phyloP scores from a whole-genome alignment of 2,888 invertebrate species.

The Hermaeophaga mercurialis region DNA sequence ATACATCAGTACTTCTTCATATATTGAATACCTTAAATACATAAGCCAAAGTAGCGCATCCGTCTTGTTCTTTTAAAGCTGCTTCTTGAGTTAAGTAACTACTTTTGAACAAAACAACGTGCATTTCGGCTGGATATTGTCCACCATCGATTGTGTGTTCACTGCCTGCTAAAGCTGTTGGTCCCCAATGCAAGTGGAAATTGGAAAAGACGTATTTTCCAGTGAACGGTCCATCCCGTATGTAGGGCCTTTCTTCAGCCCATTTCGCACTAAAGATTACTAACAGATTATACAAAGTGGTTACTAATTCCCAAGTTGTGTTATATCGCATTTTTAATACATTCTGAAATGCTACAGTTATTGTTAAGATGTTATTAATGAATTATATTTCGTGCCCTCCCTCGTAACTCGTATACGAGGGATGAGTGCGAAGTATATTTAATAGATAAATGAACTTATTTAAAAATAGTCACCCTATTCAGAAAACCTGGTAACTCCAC shows the following conservation, averaged over 20 bases:
- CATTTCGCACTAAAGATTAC: conserved; percentile 69
- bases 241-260: conserved; percentile 64
- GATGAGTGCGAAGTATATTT: too few relatives aligned
- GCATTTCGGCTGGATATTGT: conserved; percentile 68
- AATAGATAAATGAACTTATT: too few relatives aligned
- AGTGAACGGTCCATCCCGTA: conserved; percentile 65
- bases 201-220: conserved; percentile 69
- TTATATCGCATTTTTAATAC: too few relatives aligned
- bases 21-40: conserved; percentile 51
- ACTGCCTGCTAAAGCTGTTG: conserved; percentile 66
- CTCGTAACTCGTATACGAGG: too few relatives aligned
- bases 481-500: too few relatives aligned
- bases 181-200: conserved; percentile 74
- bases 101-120: conserved; percentile 64
- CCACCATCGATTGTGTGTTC: conserved; percentile 67
- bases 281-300: conserved; percentile 41
- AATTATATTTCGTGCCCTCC: too few relatives aligned
- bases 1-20: too few relatives aligned
- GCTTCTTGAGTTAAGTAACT: conserved; percentile 66
- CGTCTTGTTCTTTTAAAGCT: conserved; percentile 64
- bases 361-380: too few relatives aligned
- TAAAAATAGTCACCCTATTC: too few relatives aligned
- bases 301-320: neutral
- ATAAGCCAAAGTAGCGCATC: conserved; percentile 64
- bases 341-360: too few relatives aligned